Conservation (phyloP, 30 jellyfish, hydroid and myxozoan species). For the Nemopilema nomurai region DNA sequence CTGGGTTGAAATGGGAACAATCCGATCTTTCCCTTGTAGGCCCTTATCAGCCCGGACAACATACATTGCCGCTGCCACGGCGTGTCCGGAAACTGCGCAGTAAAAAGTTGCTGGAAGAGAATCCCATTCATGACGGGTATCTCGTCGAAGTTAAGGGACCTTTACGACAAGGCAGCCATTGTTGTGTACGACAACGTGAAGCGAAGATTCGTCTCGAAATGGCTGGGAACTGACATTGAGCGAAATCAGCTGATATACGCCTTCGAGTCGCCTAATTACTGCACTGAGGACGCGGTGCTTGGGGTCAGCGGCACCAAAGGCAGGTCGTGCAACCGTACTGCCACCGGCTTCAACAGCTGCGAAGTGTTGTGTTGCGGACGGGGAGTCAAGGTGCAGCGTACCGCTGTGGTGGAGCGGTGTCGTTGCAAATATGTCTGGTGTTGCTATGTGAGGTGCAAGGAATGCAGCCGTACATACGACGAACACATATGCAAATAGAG, state of each 20-base stretch:
- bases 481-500: slow-evolving; percentile 61
- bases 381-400: slow-evolving; percentile 59
- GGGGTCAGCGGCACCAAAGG: slow-evolving; percentile 81
- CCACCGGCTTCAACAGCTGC: slow-evolving; percentile 69
- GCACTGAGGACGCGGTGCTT: slow-evolving; percentile 38
- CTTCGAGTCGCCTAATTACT: slow-evolving; percentile 79
- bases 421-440: slow-evolving; percentile 82
- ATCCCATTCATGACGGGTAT: slow-evolving; percentile 53
- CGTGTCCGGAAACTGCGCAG: slow-evolving; percentile 85
- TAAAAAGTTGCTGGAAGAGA: slow-evolving; percentile 76
- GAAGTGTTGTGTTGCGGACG: slow-evolving; percentile 84
- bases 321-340: slow-evolving; percentile 68
- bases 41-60: slow-evolving; percentile 50
- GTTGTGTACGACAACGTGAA: slow-evolving; percentile 57
- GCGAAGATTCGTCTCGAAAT: slow-evolving; percentile 51
- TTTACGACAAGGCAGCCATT: slow-evolving; percentile 65
- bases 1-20: background rate
- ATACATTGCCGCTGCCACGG: slow-evolving; percentile 87
- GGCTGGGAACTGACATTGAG: slow-evolving; percentile 44
- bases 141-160: slow-evolving; percentile 34
- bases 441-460: slow-evolving; percentile 74
- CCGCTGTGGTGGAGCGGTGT: slow-evolving; percentile 70
- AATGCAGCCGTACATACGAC: slow-evolving; percentile 64
- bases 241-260: slow-evolving; percentile 53
- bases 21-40: slow-evolving; percentile 18